A percentile compares a stretch with the other conserved stretches of the same genome.
These are phyloP conservation scores for Cyanoliseus patagonus DNA, from an alignment of 2,113 vertebrate genomes.

Conservation along the genomic window DNA sequence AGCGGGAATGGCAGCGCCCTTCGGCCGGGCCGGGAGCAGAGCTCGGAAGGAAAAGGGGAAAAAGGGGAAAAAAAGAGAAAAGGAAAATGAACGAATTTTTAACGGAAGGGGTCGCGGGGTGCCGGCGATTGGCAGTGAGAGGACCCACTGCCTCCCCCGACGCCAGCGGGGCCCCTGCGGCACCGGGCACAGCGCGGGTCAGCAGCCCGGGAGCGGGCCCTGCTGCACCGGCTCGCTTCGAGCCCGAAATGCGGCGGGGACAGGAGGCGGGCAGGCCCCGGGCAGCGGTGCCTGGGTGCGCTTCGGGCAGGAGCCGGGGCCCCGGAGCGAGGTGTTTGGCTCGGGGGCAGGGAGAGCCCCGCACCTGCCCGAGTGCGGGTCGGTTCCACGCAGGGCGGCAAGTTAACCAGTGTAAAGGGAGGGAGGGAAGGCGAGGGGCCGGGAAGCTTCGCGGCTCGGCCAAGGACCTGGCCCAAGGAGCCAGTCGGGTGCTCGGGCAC, in stretches of 20 bases:
- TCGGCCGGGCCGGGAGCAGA: background rate
- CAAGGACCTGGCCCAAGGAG: background rate
- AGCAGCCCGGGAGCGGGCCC: background rate
- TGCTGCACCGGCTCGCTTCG: accelerated
- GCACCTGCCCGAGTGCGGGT: background rate
- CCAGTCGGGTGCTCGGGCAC: background rate
- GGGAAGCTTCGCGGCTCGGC: background rate
- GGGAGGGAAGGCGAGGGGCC: background rate
- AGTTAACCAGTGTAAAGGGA: background rate
- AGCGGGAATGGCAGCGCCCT: background rate
- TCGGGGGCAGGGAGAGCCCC: background rate
- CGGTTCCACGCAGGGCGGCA: background rate
- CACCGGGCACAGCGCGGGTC: background rate
- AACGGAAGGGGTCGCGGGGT: background rate
- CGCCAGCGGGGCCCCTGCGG: background rate
- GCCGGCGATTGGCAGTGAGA: background rate
- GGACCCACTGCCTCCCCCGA: background rate
- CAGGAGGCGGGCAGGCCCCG: background rate
- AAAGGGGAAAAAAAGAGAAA: accelerated
- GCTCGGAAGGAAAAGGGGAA: background rate
- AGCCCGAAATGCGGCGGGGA: background rate
- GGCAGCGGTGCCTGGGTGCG: background rate
- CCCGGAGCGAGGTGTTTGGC: background rate
- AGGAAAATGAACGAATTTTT: background rate
- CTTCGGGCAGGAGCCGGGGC: background rate